phyloP scores from a whole-genome alignment of 2,797 vertebrate species.

The Fistularia commersonii region DNA sequence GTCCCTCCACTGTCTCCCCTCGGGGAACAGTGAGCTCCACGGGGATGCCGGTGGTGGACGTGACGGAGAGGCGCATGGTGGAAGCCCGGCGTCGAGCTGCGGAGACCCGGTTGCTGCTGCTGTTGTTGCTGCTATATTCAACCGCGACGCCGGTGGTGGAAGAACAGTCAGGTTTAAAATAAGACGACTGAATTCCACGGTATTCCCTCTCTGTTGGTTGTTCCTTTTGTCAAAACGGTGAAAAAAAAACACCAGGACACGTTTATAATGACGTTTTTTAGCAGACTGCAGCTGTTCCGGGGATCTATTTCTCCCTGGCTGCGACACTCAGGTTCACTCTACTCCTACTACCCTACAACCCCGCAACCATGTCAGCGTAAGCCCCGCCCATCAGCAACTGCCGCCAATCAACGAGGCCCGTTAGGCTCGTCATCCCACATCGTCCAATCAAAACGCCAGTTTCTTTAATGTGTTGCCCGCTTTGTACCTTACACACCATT shows the following conservation, averaged over 20 bases:
- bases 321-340: conserved; percentile 25
- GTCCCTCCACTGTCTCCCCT: conserved; percentile 87
- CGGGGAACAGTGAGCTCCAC: conserved; percentile 83
- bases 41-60: conserved; percentile 85
- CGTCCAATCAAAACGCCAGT: conserved; percentile 58
- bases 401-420: conserved; percentile 58
- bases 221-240: neutral
- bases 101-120: conserved; percentile 63
- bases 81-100: conserved; percentile 71
- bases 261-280: no score
- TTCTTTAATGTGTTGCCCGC: conserved; percentile 43
- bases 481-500: conserved; percentile 40
- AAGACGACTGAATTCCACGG: neutral
- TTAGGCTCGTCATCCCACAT: neutral
- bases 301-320: neutral
- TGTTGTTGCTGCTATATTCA: conserved; percentile 16
- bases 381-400: conserved; percentile 47
- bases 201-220: neutral
- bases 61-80: conserved; percentile 80
- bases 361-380: conserved; percentile 45
- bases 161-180: no score
- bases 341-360: conserved; percentile 31
- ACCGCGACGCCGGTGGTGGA: no score
- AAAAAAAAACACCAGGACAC: no score
- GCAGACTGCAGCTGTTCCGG: neutral